A percentile compares a stretch with the other conserved stretches of the same genome.
Evolutionary conservation across 1,140 invertebrate genomes (phyloP).

Genomic region (Drosophila albomicans): DNA sequence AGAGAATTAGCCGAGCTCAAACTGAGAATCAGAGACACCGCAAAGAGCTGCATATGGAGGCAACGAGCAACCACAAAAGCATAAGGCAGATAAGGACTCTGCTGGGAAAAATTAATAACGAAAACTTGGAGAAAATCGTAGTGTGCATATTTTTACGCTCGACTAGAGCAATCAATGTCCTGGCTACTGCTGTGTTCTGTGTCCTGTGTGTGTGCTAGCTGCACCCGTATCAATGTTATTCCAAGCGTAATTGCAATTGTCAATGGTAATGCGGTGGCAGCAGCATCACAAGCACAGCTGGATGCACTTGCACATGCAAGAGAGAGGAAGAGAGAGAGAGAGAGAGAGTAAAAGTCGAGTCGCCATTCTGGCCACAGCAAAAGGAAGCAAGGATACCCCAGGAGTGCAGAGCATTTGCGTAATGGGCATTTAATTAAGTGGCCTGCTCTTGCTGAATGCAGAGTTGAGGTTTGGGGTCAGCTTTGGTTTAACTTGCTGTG

Average conservation of each 20-base stretch:
- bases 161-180: constrained; percentile 33
- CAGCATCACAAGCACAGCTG: constrained; percentile 34
- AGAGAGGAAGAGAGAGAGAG: not conserved
- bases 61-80: constrained; percentile 2
- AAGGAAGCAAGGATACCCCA: constrained; percentile 4
- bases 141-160: constrained; percentile 12
- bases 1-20: constrained; percentile 13
- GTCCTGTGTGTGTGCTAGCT: not conserved
- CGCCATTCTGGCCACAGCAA: constrained; percentile 3
- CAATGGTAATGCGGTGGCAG: not conserved
- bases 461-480: not conserved
- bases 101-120: constrained; percentile 1
- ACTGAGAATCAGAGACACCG: not conserved
- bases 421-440: constrained; percentile 48
- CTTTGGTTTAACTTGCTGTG: not conserved
- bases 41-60: constrained; percentile 5
- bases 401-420: constrained; percentile 33
- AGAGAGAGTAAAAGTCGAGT: too few species aligned
- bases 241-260: constrained; percentile 43
- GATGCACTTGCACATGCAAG: constrained; percentile 29
- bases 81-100: constrained; percentile 20
- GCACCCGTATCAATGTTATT: constrained; percentile 31
- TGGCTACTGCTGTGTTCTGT: constrained; percentile 11
- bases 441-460: constrained; percentile 4
- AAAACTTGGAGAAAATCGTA: constrained; percentile 14